phyloP scores from a whole-genome alignment of 2,113 vertebrate genomes.

The Barnardius zonarius region DNA sequence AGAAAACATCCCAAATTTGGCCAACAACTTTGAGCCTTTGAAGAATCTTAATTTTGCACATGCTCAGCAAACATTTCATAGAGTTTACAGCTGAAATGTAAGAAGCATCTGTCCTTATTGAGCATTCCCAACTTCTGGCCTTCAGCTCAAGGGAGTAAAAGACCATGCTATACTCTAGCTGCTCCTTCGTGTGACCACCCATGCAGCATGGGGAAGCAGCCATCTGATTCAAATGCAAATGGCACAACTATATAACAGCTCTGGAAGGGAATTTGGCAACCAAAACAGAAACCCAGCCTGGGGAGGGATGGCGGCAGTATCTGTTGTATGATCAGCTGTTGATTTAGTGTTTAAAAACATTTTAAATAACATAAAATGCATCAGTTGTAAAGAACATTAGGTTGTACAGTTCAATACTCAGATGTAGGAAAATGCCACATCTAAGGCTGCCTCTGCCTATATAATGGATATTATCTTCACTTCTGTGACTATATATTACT shows the following conservation, averaged over 20 bases:
- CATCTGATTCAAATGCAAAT: not conserved
- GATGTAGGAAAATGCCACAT: not conserved
- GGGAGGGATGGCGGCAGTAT: not conserved
- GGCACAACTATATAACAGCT: not conserved
- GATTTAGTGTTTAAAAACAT: slow-evolving; percentile 1
- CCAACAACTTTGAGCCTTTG: not conserved
- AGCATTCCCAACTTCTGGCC: not conserved
- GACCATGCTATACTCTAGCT: fast-evolving
- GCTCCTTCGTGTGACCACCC: not conserved
- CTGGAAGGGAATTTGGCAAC: not conserved
- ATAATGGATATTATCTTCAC: not conserved
- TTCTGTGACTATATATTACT: not conserved
- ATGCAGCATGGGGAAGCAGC: not conserved
- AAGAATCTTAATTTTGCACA: slow-evolving; percentile 37
- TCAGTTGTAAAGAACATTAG: not conserved
- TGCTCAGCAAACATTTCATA: not conserved
- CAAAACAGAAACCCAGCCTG: not conserved
- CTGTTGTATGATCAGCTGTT: not conserved
- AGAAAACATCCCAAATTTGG: slow-evolving; percentile 63
- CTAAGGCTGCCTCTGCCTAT: not conserved
- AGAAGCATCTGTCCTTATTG: not conserved
- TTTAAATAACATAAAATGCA: not conserved
- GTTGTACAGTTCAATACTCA: slow-evolving; percentile 5
- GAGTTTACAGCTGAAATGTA: not conserved
- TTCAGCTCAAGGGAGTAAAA: not conserved